Evolutionary conservation across 2,113 vertebrate genomes (phyloP), one percentile per base, ranked within the genome.

Genomic region (Myrmecophaga tridactyla): DNA sequence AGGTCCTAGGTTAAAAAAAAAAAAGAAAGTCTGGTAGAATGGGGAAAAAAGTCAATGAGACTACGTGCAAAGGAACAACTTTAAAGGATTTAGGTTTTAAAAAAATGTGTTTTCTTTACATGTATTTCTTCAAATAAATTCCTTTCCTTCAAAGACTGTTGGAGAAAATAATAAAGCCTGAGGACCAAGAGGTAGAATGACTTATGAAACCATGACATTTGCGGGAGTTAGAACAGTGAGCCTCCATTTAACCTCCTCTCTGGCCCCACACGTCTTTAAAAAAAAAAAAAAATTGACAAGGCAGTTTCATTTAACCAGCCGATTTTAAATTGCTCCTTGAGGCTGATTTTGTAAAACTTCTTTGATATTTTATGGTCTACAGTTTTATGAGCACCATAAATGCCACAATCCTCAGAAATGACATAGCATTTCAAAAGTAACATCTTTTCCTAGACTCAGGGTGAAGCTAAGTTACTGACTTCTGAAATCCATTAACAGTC

Each of bases 331-430:
- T 84, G 67, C 6, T 69, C 95, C 96, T 97, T 75, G 92, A 94
- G 58, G 29, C 20, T 94, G 11, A 80, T 96, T 98, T 97, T 96
- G 39, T 96, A 95, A 95, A 97, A 94, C 0, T 70, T 92, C 20
- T 95, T 95, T 94, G 34, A 82, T 95, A 94, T 97, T 98, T 98
- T 97, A 73, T 97, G 27, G 63, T 86, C 43, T 96, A 70, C 3
- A 95, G 63, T 83, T 98, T 98, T 97, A 88, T 90, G 90, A 97
- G 86, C 60, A 25, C 10, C 15, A 7, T 97, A 97, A 94, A 95
- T 86, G 84, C 7, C 89, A 97, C 53, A 94, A 89, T 89, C 41
- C 7, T 86, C 73, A 96, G 56, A 95, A 69, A 86, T 41, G 73
- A n/a, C 4, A 31, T 31, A 94, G 89, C 41, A 92, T 92, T 96